Evolutionary conservation across 2,888 invertebrate genomes (phyloP).

Genomic region (Melanostoma mellinum): DNA sequence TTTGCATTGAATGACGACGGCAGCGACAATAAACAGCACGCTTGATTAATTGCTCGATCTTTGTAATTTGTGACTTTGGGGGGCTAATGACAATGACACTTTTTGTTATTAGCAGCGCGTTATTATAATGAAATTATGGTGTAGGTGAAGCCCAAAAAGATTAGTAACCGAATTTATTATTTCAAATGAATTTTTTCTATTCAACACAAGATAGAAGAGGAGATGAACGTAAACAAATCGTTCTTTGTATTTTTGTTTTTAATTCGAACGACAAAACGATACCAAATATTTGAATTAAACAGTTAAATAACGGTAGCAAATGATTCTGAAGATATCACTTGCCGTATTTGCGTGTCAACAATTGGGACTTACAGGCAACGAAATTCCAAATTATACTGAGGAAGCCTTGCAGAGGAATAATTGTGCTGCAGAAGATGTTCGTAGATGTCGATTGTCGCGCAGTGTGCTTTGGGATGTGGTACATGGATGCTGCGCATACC

Average conservation of each 20-base stretch:
- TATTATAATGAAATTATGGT: background rate
- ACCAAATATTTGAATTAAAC: slow-evolving; percentile 54
- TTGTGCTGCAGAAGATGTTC: slow-evolving; percentile 42
- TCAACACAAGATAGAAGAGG: background rate
- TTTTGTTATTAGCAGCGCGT: slow-evolving; percentile 12
- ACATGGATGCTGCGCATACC: slow-evolving; percentile 60
- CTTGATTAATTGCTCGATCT: slow-evolving; percentile 35
- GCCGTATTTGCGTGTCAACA: slow-evolving; percentile 4
- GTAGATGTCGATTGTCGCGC: slow-evolving; percentile 42
- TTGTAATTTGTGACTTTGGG: slow-evolving; percentile 26
- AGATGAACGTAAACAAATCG: slow-evolving; percentile 14
- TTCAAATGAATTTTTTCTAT: no score
- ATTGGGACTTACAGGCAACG: slow-evolving; percentile 42
- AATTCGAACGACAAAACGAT: slow-evolving; percentile 6
- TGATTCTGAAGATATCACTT: slow-evolving; percentile 14
- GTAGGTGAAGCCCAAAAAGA: no score
- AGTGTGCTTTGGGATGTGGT: slow-evolving; percentile 12
- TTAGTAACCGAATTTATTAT: no score
- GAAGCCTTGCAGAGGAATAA: slow-evolving; percentile 7
- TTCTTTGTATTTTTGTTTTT: no score
- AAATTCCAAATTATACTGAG: slow-evolving; percentile 59
- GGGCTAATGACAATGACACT: slow-evolving; percentile 40
- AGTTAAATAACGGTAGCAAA: slow-evolving; percentile 59
- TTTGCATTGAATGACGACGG: slow-evolving; percentile 36
- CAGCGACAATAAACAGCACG: slow-evolving; percentile 16